Evolutionary conservation across 2,113 vertebrate genomes (phyloP).

Genomic region (pig (Sus scrofa)): DNA sequence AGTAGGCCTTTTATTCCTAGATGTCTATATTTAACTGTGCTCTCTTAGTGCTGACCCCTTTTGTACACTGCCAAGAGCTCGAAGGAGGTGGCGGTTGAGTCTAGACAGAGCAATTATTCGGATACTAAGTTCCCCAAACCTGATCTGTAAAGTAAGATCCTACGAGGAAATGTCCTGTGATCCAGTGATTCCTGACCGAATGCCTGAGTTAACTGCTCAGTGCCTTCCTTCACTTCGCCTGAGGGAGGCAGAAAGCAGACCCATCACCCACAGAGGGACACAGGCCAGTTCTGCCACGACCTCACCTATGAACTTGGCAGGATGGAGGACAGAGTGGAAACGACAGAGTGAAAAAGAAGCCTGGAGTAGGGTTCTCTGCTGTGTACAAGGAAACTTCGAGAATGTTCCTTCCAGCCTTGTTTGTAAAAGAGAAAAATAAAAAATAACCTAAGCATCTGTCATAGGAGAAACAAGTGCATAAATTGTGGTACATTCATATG

Average conservation of each 20-base stretch:
- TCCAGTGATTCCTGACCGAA: not conserved
- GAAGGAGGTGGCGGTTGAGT: slow-evolving; percentile 65
- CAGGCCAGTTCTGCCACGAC: rapidly evolving
- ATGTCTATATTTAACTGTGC: slow-evolving; percentile 83
- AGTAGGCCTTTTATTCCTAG: slow-evolving; percentile 82
- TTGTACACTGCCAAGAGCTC: slow-evolving; percentile 75
- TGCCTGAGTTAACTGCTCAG: not conserved
- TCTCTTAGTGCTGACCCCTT: slow-evolving; percentile 70
- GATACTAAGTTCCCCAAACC: slow-evolving; percentile 57
- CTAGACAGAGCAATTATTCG: slow-evolving; percentile 76
- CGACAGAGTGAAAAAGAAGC: not conserved
- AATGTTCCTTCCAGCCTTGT: not conserved
- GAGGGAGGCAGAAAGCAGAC: not conserved
- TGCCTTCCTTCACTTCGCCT: not conserved
- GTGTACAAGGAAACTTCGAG: not conserved
- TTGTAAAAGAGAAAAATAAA: not conserved
- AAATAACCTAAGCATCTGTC: slow-evolving; percentile 2
- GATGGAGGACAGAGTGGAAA: not conserved
- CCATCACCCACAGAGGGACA: not conserved
- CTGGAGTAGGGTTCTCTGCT: not conserved
- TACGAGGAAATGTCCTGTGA: not conserved
- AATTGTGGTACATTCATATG: not conserved
- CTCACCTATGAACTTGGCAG: not conserved
- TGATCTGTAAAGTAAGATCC: slow-evolving; percentile 39
- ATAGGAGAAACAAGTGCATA: slow-evolving; percentile 30